Percentiles rank a stretch among this genome's conserved stretches.
phyloP scores from a whole-genome alignment of 2,888 invertebrate species.

The Phyllotreta striolata region DNA sequence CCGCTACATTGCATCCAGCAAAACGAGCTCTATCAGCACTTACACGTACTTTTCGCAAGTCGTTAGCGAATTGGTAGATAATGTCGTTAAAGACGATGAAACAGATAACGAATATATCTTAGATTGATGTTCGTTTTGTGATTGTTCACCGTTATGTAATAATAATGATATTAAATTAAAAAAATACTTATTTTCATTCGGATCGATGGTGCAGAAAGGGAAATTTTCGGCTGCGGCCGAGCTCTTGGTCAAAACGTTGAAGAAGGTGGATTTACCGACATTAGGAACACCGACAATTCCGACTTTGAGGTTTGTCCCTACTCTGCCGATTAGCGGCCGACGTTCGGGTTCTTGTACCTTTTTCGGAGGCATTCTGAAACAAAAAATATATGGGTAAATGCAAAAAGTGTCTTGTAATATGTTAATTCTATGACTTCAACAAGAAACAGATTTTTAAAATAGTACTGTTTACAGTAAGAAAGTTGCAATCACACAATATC shows the following conservation, averaged over 20 bases:
- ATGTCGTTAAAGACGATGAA: too few relatives aligned
- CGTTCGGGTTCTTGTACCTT: constrained; percentile 90
- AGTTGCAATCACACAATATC: too few relatives aligned
- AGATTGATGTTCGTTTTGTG: constrained; percentile 1
- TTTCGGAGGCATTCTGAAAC: constrained; percentile 76
- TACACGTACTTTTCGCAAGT: constrained; percentile 1
- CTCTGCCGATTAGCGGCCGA: constrained; percentile 91
- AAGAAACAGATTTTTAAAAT: constrained; percentile 6
- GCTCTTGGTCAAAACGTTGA: constrained; percentile 98
- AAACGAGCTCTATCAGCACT: constrained; percentile 1
- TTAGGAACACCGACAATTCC: constrained; percentile 98
- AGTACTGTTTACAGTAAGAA: too few relatives aligned
- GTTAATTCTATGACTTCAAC: too few relatives aligned
- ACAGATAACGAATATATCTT: not conserved
- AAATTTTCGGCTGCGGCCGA: constrained; percentile 98
- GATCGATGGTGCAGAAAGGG: constrained; percentile 99
- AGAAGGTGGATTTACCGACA: constrained; percentile 99
- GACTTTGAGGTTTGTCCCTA: constrained; percentile 95
- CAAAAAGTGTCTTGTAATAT: too few relatives aligned
- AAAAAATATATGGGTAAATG: too few relatives aligned
- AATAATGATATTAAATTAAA: constrained; percentile 34
- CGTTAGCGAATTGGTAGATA: not conserved
- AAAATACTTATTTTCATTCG: constrained; percentile 98
- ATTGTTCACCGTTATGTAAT: not conserved
- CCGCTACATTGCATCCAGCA: not conserved